Evolutionary conservation across 2,888 invertebrate genomes (phyloP).

Genomic region (Drosophila yooni): DNA sequence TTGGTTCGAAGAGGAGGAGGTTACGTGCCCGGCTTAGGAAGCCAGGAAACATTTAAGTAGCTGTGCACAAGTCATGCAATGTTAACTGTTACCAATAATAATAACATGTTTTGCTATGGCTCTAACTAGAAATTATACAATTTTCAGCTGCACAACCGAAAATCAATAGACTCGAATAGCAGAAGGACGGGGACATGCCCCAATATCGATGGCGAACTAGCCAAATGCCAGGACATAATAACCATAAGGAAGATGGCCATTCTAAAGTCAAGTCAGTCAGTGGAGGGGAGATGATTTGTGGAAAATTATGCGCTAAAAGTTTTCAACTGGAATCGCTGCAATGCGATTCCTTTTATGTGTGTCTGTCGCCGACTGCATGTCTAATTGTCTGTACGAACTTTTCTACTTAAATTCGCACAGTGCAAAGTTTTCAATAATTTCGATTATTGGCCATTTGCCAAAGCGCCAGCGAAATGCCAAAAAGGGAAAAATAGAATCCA

Average conservation of each 20-base stretch:
- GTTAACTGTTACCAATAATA: conserved; percentile 57
- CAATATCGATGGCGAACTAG: conserved; percentile 65
- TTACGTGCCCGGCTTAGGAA: conserved; percentile 20
- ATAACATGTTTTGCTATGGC: conserved; percentile 21
- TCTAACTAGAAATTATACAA: conserved; percentile 53
- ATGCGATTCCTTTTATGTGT: conserved; percentile 50
- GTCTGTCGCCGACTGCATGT: conserved; percentile 69
- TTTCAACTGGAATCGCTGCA: conserved; percentile 42
- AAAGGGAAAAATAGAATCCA: conserved; percentile 4
- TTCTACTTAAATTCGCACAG: conserved; percentile 75
- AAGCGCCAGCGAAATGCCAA: conserved; percentile 23
- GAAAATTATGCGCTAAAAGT: conserved; percentile 60
- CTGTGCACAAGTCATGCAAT: conserved; percentile 66
- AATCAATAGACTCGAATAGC: conserved; percentile 26
- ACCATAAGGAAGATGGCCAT: conserved; percentile 46
- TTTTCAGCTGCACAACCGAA: conserved; percentile 17
- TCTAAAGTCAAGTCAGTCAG: conserved; percentile 26
- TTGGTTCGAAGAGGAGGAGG: neutral
- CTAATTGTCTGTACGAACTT: conserved; percentile 69
- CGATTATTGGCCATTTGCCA: conserved; percentile 84
- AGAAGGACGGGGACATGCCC: neutral
- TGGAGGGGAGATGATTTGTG: conserved; percentile 1
- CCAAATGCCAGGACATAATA: conserved; percentile 36
- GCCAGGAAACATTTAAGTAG: conserved; percentile 35
- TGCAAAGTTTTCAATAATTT: conserved; percentile 83